Conservation (phyloP, 2,797 vertebrate genomes). For the Eremophila alpestris region DNA sequence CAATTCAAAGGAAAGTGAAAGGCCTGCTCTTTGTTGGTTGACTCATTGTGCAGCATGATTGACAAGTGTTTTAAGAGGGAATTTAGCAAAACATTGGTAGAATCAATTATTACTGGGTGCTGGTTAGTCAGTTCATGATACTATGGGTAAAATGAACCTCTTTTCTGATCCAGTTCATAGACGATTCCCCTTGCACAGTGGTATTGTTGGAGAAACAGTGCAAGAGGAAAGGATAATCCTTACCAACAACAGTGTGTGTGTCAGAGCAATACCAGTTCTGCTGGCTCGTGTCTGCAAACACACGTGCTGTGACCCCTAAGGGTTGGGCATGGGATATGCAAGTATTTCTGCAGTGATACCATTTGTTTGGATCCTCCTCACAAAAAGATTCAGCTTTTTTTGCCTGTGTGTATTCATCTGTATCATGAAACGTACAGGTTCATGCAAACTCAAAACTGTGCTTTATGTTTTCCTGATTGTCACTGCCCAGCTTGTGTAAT, state of each 20-base stretch:
- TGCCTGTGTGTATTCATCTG: fast-evolving
- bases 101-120: neutral
- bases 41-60: neutral
- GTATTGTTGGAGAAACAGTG: neutral
- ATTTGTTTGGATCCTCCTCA: neutral
- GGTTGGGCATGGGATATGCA: neutral
- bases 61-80: neutral
- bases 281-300: neutral
- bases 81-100: neutral
- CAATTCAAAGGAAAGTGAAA: neutral
- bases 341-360: neutral
- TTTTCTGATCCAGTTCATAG: neutral
- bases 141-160: neutral
- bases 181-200: neutral
- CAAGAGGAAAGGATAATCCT: neutral
- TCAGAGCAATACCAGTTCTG: neutral
- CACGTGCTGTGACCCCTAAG: neutral
- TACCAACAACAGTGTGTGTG: neutral
- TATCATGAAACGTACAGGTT: neutral
- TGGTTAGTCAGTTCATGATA: neutral
- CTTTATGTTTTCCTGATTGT: neutral
- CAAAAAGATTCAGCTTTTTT: neutral
- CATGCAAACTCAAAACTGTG: neutral
- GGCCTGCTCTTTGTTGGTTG: neutral
- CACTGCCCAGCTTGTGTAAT: neutral